These are phyloP conservation scores for Spatula versicolor DNA, from an alignment of 2,797 vertebrate species.

Conservation along the genomic window DNA sequence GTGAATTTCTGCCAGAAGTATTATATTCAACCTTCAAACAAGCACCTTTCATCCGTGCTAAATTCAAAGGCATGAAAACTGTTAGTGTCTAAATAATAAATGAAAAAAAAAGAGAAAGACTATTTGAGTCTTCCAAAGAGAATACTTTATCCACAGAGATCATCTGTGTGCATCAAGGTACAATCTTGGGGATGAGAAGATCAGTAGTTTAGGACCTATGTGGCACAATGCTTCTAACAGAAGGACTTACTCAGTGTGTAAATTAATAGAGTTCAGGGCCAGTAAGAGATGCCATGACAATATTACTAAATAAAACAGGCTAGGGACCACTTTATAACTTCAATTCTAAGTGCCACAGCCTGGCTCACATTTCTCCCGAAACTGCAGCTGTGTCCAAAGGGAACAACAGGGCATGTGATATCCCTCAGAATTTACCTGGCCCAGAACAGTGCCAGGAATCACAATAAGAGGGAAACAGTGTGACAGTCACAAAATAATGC, in stretches of 20 bases:
- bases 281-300: neutral
- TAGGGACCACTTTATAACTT: neutral
- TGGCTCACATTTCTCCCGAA: neutral
- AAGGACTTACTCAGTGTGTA: neutral
- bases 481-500: neutral
- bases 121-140: neutral
- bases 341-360: neutral
- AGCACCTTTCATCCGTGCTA: neutral
- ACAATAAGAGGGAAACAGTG: accelerated
- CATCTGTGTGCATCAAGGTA: neutral
- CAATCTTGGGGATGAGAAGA: neutral
- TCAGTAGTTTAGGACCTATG: neutral
- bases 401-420: neutral
- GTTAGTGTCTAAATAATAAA: neutral
- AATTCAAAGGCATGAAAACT: neutral
- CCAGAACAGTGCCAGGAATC: neutral
- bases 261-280: neutral
- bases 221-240: neutral
- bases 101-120: neutral
- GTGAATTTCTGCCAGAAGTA: neutral
- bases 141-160: neutral
- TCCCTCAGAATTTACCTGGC: neutral
- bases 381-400: neutral
- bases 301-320: neutral
- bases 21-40: neutral